Base-by-base conservation (phyloP, 1,140 invertebrate species). In the Coelopa frigida region DNA sequence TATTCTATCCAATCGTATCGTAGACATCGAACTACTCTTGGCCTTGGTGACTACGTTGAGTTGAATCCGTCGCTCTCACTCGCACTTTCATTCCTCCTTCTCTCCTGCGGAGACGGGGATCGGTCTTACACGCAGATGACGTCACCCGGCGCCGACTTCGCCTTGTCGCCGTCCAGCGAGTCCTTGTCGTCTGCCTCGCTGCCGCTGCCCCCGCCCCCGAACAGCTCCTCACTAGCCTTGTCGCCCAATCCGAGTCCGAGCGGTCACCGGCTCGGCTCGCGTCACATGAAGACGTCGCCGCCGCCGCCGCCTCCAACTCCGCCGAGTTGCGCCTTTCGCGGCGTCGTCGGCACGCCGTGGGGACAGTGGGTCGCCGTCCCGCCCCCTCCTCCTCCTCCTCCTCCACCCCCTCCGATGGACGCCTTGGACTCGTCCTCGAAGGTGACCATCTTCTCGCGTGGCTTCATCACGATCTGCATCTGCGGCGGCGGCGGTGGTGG, bases 381-480 rank as follows among this genome's bases (percentile, higher is more conserved):
- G 1, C 45, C 23, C 2, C 27, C 46, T 12, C 23, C n/a, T n/a
- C n/a, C n/a, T n/a, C n/a, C n/a, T n/a, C n/a, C n/a, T n/a, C n/a
- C n/a, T n/a, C 44, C 29, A 1, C 45, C 23, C 2, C 27, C 46
- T 12, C 23, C 12, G 27, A 29, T 12, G 24, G 21, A 22, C 32
- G 58, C 57, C 12, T 71, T 60, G 32, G 74, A 72, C 52, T 87
- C 84, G 55, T 88, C 85, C 55, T 87, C 84, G 54, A 88, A 88
- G 2, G 85, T 88, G 12, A 87, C 85, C 78, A 85, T 84, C 69
- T 87, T 87, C 59, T 85, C 84, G 27, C 81, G 73, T 27, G 73
- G 72, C 27, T 73, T 74, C 27, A 70, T 61, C 2, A 69, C 58
- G 11, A 60, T 66, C 23, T 72, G 59, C 11, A 61, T 53, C 60